phyloP scores from a whole-genome alignment of 2,888 invertebrate species.

The Tachina grossa region DNA sequence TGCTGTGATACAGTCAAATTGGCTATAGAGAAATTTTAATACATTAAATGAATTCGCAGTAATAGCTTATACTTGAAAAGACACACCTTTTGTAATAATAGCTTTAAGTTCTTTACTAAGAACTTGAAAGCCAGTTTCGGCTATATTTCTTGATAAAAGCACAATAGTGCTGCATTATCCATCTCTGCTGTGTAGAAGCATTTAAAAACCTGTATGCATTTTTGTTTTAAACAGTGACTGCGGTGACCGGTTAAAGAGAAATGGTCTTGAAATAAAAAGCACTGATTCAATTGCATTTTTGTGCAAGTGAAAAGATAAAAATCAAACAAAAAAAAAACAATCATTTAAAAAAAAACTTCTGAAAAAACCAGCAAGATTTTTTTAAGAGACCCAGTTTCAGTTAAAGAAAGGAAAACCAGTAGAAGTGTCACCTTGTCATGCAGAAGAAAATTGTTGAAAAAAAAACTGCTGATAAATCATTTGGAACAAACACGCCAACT shows the following conservation, averaged over 20 bases:
- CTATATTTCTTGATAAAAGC: too few species aligned
- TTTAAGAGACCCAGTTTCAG: conserved; percentile 33
- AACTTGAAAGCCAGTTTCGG: too few species aligned
- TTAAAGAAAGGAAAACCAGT: conserved; percentile 14
- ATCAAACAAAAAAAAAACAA: conserved; percentile 24
- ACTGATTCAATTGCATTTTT: conserved; percentile 27
- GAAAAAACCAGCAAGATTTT: neutral
- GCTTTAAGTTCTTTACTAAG: too few species aligned
- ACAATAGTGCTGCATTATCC: neutral
- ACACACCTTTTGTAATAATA: too few species aligned
- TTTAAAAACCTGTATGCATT: conserved; percentile 45
- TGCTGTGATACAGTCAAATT: too few species aligned
- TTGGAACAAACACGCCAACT: neutral
- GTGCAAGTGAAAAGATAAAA: neutral
- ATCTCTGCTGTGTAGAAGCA: neutral
- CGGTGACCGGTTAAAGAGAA: conserved; percentile 43
- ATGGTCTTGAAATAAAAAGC: conserved; percentile 53
- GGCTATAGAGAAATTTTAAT: too few species aligned
- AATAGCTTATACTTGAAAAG: too few species aligned
- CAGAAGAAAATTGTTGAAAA: conserved; percentile 58
- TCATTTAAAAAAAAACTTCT: conserved; percentile 22
- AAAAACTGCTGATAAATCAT: conserved; percentile 17
- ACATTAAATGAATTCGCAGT: too few species aligned
- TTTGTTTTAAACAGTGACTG: conserved; percentile 32
- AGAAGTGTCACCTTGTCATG: conserved; percentile 22